Evolutionary conservation across 2,888 invertebrate species (phyloP), one percentile per base, ranked within the genome.

Genomic region (Agrochola litura): DNA sequence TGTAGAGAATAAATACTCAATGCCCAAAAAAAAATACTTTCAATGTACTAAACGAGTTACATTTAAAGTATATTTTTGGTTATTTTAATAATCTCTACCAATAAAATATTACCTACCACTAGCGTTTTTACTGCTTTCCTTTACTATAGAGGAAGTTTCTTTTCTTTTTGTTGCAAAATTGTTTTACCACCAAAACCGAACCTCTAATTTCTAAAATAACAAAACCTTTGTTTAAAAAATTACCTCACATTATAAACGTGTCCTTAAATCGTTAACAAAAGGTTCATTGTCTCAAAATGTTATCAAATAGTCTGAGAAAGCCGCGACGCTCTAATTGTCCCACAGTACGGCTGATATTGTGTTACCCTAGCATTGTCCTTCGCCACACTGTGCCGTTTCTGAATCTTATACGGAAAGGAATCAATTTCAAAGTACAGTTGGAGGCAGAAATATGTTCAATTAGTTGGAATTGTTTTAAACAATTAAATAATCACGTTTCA

Each of bases 381-480:
- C 64, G 74, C 84, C 89, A 69, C 90, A 92, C 91, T 91, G 90
- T 92, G 88, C 90, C 89, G 89, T 95, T 94, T 95, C 95, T 95
- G 92, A 94, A 95, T 96, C 96, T 96, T 96, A 93, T 90, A 90
- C 91, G 88, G 89, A 89, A 93, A 94, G 92, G 93, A 94, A 91
- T 94, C 92, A 90, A 90, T 94, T 93, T 91, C 91, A 91, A 52
- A 76, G 94, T 95, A 95, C 93, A 93, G 87, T 77, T 10, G 6
- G 64, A n/a, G 9, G 77, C 63, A 72, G 16, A 56, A 43, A 60
- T 9, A 60, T 60, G 30, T 60, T 30, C 8, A 60, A 16, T 25
- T 25, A 6, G 14, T 58, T 58, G 14, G 58, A 58, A 58, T 58
- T 58, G 25, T 56, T 56, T 10, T 10, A n/a, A 56, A 4, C 46